Percentiles rank a stretch among this genome's conserved stretches.
Conservation (phyloP, 2,888 invertebrate species). For the Ferrisia virgata region DNA sequence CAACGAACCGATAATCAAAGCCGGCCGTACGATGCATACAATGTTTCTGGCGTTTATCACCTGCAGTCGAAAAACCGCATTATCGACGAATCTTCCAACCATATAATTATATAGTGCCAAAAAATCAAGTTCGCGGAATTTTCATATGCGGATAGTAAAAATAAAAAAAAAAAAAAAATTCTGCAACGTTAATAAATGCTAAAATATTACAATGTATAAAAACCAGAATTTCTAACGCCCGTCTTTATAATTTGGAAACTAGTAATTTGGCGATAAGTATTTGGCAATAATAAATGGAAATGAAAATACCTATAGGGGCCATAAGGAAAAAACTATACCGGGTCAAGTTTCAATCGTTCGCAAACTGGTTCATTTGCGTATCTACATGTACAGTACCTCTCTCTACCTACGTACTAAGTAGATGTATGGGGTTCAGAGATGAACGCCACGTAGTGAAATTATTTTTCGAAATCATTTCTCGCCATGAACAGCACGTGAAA, state of each 20-base stretch:
- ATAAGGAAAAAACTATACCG: not conserved
- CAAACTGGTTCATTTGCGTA: not conserved
- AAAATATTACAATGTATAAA: conserved; percentile 35
- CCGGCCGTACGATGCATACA: no score
- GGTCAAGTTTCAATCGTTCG: conserved; percentile 8
- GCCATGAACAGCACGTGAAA: not conserved
- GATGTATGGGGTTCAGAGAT: not conserved
- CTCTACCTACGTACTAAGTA: no score
- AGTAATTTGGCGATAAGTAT: conserved; percentile 22
- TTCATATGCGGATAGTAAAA: not conserved
- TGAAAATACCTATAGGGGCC: not conserved
- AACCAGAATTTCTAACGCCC: not conserved
- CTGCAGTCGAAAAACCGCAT: conserved; percentile 19
- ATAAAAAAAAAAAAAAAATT: not conserved
- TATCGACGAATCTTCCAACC: not conserved
- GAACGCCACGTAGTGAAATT: not conserved
- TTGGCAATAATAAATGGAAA: not conserved
- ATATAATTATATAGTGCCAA: conserved; percentile 35
- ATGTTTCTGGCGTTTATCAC: not conserved
- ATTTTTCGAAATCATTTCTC: not conserved
- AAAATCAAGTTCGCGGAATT: conserved; percentile 24
- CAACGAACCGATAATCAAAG: not conserved
- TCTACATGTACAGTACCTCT: no score
- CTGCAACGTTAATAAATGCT: conserved; percentile 18
- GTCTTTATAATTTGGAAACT: conserved; percentile 9